Conservation (phyloP, 2,888 invertebrate species). For the Agrotis ipsilon region DNA sequence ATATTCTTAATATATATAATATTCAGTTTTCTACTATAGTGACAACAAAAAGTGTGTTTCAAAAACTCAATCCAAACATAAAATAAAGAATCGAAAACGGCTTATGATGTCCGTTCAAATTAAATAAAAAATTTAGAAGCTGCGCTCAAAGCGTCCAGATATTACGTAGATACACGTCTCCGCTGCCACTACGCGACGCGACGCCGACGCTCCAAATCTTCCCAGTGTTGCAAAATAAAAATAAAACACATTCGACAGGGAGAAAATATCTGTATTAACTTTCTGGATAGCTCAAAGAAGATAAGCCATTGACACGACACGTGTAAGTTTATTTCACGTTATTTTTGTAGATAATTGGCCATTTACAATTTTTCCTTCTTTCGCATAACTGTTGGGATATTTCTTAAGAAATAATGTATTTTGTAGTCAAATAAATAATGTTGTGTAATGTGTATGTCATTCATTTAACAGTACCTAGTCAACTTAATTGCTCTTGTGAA, state of each 20-base stretch:
- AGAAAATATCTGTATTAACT: conserved; percentile 39
- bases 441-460: no score
- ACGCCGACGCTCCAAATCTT: conserved; percentile 36
- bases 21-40: no score
- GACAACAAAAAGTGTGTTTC: no score
- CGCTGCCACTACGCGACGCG: conserved; percentile 10
- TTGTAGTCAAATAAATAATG: no score
- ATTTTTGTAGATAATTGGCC: conserved; percentile 13
- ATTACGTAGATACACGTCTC: conserved; percentile 35
- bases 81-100: background rate
- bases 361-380: background rate
- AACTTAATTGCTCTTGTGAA: no score
- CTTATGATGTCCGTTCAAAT: conserved; percentile 14
- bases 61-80: no score
- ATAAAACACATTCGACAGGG: conserved; percentile 33
- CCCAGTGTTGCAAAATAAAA: conserved; percentile 23
- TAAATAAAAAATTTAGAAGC: conserved; percentile 7
- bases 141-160: conserved; percentile 2
- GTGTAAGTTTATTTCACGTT: conserved; percentile 11
- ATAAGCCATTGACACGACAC: conserved; percentile 25
- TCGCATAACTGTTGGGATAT: no score
- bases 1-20: no score
- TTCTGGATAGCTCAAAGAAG: conserved; percentile 9
- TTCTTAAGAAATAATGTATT: no score
- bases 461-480: no score